Evolutionary conservation across 2,797 vertebrate genomes (phyloP), one percentile per base, ranked within the genome.

Genomic region (Thalassophryne amazonica): DNA sequence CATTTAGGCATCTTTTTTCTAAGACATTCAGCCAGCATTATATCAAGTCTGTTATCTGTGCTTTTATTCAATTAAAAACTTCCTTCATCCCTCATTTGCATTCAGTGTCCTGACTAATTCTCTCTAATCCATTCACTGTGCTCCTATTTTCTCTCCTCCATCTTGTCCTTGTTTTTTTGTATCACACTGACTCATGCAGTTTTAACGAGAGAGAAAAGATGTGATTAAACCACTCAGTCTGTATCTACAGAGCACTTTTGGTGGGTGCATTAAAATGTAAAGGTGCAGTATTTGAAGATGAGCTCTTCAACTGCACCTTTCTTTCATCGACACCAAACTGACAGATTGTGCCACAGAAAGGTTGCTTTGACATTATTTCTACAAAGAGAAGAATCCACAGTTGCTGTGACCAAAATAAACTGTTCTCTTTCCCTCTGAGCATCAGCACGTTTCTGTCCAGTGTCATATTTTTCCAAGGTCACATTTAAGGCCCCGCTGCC

Each of bases 401-500:
- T 55, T 69, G 69, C 36, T 59, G 24, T 28, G 30, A 54, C 46
- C 38, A 78, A 76, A 70, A 66, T 68, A 71, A 69, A 77, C 32
- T 60, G 49, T 53, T 63, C 29, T 31, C 42, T 19, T 58, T 69
- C 56, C 23, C 20, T 74, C 24, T 58, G 46, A 64, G 56, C 45
- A 51, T 27, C 19, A 10, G 14, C 18, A 35, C 24, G 28, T 54
- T 60, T 51, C 38, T 57, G 75, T 75, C 75, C n/a, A 76, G 82
- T 81, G 79, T 78, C 73, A 69, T 75, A n/a, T 61, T 77, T 77
- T 73, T 68, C 81, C 86, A 91, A 90, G 89, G 89, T 91, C 89
- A 91, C 62, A 70, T 60, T 62, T 77, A 47, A 76, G 79, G 78
- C 83, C 78, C 28, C 39, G 23, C 33, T 7, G 23, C 34, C 69